These are phyloP conservation scores for Chiloscyllium punctatum DNA, from an alignment of 2,797 vertebrate species.

Conservation along the genomic window DNA sequence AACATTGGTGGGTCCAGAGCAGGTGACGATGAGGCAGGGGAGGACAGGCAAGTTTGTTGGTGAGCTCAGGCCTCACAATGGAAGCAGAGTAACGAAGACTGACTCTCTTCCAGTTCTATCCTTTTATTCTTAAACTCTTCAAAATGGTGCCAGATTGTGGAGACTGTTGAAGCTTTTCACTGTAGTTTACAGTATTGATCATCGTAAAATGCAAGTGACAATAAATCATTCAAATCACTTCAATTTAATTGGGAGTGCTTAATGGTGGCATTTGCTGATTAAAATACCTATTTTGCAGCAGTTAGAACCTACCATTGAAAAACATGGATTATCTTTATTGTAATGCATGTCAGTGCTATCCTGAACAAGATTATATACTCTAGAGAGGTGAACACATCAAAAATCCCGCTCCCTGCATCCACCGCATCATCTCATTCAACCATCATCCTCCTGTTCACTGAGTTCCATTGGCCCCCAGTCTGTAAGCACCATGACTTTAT, in stretches of 20 bases:
- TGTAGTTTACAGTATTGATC: too few relatives aligned
- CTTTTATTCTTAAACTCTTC: too few relatives aligned
- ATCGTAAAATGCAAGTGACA: too few relatives aligned
- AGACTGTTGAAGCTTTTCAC: too few relatives aligned
- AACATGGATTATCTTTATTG: neutral
- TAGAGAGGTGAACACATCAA: neutral
- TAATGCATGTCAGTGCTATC: neutral
- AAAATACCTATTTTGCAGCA: neutral
- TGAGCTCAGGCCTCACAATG: too few relatives aligned
- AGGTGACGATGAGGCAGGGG: too few relatives aligned
- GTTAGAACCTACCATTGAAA: neutral
- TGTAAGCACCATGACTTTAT: neutral
- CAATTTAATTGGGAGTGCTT: neutral
- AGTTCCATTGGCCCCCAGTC: neutral
- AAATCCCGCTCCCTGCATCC: neutral
- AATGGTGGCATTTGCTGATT: neutral
- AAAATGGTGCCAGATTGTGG: too few relatives aligned
- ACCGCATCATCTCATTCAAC: neutral
- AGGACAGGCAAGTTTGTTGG: too few relatives aligned
- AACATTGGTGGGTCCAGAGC: too few relatives aligned
- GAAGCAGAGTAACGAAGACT: too few relatives aligned
- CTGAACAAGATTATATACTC: neutral
- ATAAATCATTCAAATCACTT: too few relatives aligned
- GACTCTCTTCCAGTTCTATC: too few relatives aligned
- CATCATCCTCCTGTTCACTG: neutral